Evolutionary conservation across 2,888 invertebrate species (phyloP).

Genomic region (Synanthedon tipuliformis): DNA sequence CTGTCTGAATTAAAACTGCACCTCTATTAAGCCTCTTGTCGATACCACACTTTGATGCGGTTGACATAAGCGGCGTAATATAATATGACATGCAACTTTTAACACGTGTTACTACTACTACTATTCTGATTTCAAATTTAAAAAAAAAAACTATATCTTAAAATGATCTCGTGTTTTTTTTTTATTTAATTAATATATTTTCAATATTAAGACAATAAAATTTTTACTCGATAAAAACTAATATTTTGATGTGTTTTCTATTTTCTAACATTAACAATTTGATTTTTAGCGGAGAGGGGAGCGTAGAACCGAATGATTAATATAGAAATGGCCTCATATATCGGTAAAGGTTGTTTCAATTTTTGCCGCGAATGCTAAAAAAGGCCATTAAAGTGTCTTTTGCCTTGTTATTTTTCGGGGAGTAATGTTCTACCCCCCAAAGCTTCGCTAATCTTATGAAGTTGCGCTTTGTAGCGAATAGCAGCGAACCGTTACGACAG

Average conservation of each 20-base stretch:
- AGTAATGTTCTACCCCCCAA: slow-evolving; percentile 35
- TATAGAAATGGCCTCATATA: slow-evolving; percentile 42
- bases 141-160: background rate
- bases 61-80: background rate
- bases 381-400: slow-evolving; percentile 24
- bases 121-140: slow-evolving; percentile 12
- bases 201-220: slow-evolving; percentile 8
- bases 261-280: slow-evolving; percentile 53
- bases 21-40: slow-evolving; percentile 14
- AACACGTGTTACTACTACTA: slow-evolving; percentile 30
- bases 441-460: slow-evolving; percentile 46
- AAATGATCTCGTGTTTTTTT: too few species aligned
- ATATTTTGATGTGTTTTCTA: slow-evolving; percentile 21
- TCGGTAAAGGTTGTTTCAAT: slow-evolving; percentile 51
- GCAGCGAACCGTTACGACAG: slow-evolving; percentile 14
- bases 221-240: slow-evolving; percentile 16
- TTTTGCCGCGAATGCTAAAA: slow-evolving; percentile 36
- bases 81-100: slow-evolving; percentile 7
- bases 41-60: background rate
- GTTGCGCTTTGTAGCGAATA: slow-evolving; percentile 31
- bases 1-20: slow-evolving; percentile 33
- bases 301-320: slow-evolving; percentile 53
- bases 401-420: slow-evolving; percentile 28
- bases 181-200: slow-evolving; percentile 16
- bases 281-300: slow-evolving; percentile 68